phyloP scores from a whole-genome alignment of 2,888 invertebrate species.

The Strigamia maritima region DNA sequence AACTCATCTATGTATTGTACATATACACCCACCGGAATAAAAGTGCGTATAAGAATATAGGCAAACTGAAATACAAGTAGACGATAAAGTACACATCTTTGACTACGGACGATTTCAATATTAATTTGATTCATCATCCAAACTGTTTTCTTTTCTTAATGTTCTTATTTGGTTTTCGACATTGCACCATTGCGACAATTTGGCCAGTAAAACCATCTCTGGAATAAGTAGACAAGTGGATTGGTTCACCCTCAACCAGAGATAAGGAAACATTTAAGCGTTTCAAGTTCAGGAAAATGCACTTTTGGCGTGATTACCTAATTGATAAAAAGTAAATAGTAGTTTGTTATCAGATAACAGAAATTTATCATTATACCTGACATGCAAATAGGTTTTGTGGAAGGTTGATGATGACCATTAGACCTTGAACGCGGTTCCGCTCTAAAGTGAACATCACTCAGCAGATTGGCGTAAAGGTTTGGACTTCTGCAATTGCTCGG shows the following conservation, averaged over 20 bases:
- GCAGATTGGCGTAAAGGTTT: neutral
- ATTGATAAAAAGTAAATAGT: neutral
- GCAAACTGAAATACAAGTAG: neutral
- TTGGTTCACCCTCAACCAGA: neutral
- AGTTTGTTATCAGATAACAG: too few relatives aligned
- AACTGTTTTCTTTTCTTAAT: neutral
- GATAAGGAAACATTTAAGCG: neutral
- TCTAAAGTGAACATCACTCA: neutral
- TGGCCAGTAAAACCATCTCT: neutral
- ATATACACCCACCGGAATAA: neutral
- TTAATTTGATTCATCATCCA: neutral
- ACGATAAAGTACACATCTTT: neutral
- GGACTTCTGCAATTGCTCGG: neutral
- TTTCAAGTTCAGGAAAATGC: neutral
- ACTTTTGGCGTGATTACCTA: neutral
- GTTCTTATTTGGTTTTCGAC: neutral
- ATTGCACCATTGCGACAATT: neutral
- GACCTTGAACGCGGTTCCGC: neutral
- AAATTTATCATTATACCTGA: neutral
- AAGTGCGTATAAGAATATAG: neutral
- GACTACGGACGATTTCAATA: neutral
- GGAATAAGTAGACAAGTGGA: neutral
- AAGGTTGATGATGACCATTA: neutral
- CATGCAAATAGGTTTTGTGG: slow-evolving; percentile 9
- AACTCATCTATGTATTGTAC: neutral